Percentiles rank a stretch among this genome's conserved stretches.
Conservation (phyloP, 2,113 vertebrate genomes). For the Pterocles orientalis region DNA sequence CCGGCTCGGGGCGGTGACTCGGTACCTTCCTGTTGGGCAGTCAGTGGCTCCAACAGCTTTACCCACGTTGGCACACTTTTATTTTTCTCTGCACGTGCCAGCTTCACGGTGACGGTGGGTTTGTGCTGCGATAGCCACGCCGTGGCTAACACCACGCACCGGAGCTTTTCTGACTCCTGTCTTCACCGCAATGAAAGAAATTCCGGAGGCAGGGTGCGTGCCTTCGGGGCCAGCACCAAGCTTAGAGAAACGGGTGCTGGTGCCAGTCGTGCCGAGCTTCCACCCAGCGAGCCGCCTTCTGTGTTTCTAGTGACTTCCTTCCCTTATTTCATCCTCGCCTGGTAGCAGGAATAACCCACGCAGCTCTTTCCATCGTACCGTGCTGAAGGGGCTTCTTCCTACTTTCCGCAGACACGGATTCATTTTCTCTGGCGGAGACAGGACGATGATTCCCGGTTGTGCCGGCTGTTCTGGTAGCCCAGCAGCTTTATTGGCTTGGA, state of each 20-base stretch:
- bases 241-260: background rate
- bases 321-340: background rate
- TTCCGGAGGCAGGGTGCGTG: rapidly evolving
- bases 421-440: background rate
- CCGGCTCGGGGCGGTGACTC: background rate
- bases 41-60: background rate
- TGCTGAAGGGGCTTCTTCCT: background rate
- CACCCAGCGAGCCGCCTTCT: background rate
- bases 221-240: background rate
- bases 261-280: background rate
- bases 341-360: rapidly evolving
- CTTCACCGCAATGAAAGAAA: rapidly evolving
- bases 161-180: too few species aligned
- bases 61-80: rapidly evolving
- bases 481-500: background rate
- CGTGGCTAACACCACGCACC: rapidly evolving
- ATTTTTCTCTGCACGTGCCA: rapidly evolving
- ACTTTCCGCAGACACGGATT: background rate
- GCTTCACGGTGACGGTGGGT: rapidly evolving
- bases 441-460: background rate
- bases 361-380: rapidly evolving
- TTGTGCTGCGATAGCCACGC: rapidly evolving
- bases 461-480: background rate
- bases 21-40: rapidly evolving
- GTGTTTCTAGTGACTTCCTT: background rate